Evolutionary conservation across 2,888 invertebrate genomes (phyloP), one percentile per base, ranked within the genome.

Genomic region (Scaptomyza flava): DNA sequence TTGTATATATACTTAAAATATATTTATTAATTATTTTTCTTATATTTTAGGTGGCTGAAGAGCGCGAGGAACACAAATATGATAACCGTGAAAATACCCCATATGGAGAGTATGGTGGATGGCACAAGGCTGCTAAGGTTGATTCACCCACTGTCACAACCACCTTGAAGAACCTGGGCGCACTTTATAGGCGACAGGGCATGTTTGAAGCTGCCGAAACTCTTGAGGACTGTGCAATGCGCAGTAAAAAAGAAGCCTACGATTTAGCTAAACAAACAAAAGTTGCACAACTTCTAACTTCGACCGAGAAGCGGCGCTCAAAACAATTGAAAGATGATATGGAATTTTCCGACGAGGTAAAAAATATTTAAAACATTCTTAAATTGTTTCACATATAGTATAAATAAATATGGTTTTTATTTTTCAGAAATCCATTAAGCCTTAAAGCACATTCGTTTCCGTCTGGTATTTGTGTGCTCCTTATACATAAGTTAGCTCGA

Each of bases 161-260:
- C 20, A 99, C 99, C 0, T 93, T 99, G 76, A 99, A 99, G 93
- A 99, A 99, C 93, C 94, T 99, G 67, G 99, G 99, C 71, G 99
- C 99, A 23, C 95, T 99, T 50, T 99, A 99, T 93, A 95, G 99
- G 89, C 95, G 99, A 75, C 99, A 99, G 93, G 99, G 99, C 84
- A 99, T 99, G 93, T 99, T 98, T 93, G 99, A 99, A 92, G 99
- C 99, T 7, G 99, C 99, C 0, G 99, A 99, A 92, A 99, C 98
- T 0, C 94, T 99, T 31, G 99, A 99, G 91, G 99, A 99, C 93
- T 99, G 99, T 93, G 99, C 99, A 41, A 94, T 98, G 81, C 95
- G 99, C 90, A 98, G 98, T 91, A 95, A 98, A 93, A 98, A 98
- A 94, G 98, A 98, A 95, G 97, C 97, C 76, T 93, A 98, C 93